A percentile compares a stretch with the other conserved stretches of the same genome.
phyloP scores from a whole-genome alignment of 2,113 vertebrate genomes.

The Cichladusa arquata region DNA sequence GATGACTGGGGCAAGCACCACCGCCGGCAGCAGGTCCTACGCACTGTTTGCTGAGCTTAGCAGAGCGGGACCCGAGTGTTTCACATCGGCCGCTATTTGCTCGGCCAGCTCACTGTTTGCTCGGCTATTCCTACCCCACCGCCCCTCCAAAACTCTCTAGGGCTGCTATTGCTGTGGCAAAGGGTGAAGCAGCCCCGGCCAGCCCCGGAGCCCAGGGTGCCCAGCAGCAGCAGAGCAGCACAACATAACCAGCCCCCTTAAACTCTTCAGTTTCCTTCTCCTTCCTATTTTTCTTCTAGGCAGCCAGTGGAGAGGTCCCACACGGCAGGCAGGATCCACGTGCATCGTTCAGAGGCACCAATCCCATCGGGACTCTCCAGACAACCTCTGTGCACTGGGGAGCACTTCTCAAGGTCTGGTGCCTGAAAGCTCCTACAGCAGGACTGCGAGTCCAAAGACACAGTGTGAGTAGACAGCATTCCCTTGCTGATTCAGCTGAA shows the following conservation, averaged over 20 bases:
- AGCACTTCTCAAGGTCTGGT: neutral
- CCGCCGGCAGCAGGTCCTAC: constrained; percentile 20
- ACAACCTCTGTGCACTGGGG: neutral
- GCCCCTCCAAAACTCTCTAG: neutral
- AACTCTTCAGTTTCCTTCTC: neutral
- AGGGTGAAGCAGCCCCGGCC: neutral
- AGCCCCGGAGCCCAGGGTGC: neutral
- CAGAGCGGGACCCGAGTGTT: neutral
- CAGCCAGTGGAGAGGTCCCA: neutral
- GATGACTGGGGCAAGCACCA: neutral
- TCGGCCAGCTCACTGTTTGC: constrained; percentile 26
- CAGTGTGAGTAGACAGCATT: neutral
- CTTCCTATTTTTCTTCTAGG: neutral
- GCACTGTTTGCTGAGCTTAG: constrained; percentile 41
- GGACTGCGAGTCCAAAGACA: neutral
- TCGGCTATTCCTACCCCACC: neutral
- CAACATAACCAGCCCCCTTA: neutral
- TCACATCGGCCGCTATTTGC: neutral
- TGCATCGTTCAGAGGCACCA: neutral
- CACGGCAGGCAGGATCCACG: neutral
- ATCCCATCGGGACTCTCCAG: neutral
- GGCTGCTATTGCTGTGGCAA: neutral
- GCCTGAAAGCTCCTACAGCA: neutral
- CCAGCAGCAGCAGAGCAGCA: neutral
- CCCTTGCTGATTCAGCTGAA: constrained; percentile 54